Evolutionary conservation across 1,140 invertebrate species (phyloP).

Genomic region (Camponotus pennsylvanicus): DNA sequence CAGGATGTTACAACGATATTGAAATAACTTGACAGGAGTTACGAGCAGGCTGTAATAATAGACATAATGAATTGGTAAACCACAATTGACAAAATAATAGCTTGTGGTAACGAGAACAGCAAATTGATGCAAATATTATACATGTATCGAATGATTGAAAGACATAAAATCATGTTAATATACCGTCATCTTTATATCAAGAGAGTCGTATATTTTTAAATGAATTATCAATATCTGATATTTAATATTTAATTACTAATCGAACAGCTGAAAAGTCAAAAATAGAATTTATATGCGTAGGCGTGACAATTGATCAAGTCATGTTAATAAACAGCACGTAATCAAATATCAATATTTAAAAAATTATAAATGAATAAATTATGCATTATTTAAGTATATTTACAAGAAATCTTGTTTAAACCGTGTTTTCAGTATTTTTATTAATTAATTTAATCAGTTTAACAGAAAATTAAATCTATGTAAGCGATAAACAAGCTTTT

Average conservation of each 20-base stretch:
- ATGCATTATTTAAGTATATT: background rate
- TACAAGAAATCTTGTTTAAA: background rate
- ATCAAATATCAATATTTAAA: background rate
- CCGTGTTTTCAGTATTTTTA: no score
- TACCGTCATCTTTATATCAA: background rate
- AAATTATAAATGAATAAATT: constrained; percentile 3
- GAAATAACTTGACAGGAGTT: background rate
- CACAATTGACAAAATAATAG: constrained; percentile 5
- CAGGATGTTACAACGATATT: background rate
- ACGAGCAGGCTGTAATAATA: constrained; percentile 1
- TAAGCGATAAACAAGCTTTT: no score
- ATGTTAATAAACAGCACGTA: background rate
- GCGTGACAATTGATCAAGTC: background rate
- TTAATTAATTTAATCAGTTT: background rate
- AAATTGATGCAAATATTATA: background rate
- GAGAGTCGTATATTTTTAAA: background rate
- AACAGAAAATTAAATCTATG: background rate
- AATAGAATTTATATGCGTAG: background rate
- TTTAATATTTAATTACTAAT: background rate
- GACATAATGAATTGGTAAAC: background rate
- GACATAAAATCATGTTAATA: constrained; percentile 4
- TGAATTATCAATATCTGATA: background rate
- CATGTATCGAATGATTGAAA: background rate
- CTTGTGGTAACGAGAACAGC: background rate
- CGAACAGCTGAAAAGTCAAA: background rate